Evolutionary conservation across 2,888 invertebrate genomes (phyloP).

Genomic region (Drosophila mercatorum): DNA sequence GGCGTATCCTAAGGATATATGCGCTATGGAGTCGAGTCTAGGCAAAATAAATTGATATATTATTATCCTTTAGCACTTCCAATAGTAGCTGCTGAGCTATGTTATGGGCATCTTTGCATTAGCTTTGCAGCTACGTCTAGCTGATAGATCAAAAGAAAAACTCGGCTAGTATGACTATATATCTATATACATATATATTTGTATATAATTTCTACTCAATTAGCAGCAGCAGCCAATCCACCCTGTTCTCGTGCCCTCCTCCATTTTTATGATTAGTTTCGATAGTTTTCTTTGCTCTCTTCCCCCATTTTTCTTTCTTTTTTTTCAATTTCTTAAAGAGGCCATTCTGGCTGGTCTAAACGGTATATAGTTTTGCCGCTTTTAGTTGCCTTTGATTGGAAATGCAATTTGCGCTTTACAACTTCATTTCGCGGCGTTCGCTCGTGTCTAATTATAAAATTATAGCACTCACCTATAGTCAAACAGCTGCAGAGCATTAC

Average conservation of each 20-base stretch:
- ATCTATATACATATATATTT: too few relatives aligned
- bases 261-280: conserved; percentile 8
- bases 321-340: conserved; percentile 4
- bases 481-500: conserved; percentile 67
- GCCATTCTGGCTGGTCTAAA: not conserved
- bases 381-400: conserved; percentile 6
- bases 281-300: not conserved
- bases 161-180: too few relatives aligned
- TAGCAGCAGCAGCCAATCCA: not conserved
- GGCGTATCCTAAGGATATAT: too few relatives aligned
- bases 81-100: too few relatives aligned
- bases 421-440: conserved; percentile 38
- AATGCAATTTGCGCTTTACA: conserved; percentile 35
- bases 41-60: too few relatives aligned
- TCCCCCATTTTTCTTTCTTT: not conserved
- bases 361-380: not conserved
- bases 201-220: not conserved
- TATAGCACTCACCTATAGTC: conserved; percentile 62
- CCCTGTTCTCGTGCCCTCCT: not conserved
- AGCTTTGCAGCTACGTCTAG: too few relatives aligned
- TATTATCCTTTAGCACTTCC: too few relatives aligned
- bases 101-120: too few relatives aligned
- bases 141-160: too few relatives aligned
- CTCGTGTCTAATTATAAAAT: conserved; percentile 57
- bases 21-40: too few relatives aligned